Conservation (phyloP, 2,888 invertebrate genomes). For the Zaprionus bogoriensis region DNA sequence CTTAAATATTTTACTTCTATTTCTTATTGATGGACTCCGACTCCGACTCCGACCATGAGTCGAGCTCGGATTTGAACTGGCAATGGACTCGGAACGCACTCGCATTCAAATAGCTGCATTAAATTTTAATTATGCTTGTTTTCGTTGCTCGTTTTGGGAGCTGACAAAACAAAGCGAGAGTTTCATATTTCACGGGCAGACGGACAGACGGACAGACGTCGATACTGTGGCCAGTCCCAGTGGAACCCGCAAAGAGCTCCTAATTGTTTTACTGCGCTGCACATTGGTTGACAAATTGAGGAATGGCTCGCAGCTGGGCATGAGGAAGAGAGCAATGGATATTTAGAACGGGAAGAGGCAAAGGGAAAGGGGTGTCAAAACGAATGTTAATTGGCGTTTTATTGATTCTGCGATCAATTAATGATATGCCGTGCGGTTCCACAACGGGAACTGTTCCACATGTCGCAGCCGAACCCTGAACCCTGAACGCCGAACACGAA, state of each 20-base stretch:
- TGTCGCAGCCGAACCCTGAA: slow-evolving; percentile 8
- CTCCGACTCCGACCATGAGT: slow-evolving; percentile 2
- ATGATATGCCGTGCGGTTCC: too few species aligned
- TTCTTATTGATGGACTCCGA: slow-evolving; percentile 41
- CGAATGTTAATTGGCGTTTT: slow-evolving; percentile 67
- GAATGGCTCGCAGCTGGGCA: slow-evolving; percentile 18
- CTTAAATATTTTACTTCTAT: slow-evolving; percentile 49
- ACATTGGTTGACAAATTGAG: slow-evolving; percentile 68
- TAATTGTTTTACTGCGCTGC: slow-evolving; percentile 56
- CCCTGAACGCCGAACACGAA: slow-evolving; percentile 1
- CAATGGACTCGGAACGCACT: slow-evolving; percentile 16
- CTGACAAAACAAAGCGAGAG: slow-evolving; percentile 48
- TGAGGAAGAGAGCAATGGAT: neutral
- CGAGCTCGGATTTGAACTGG: neutral
- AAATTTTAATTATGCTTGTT: slow-evolving; percentile 51
- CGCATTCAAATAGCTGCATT: slow-evolving; percentile 55
- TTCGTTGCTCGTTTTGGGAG: slow-evolving; percentile 26
- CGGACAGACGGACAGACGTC: too few species aligned
- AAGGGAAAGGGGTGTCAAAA: slow-evolving; percentile 55
- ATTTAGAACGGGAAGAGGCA: neutral
- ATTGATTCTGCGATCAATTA: slow-evolving; percentile 59
- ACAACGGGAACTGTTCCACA: slow-evolving; percentile 30
- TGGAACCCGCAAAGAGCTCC: slow-evolving; percentile 28
- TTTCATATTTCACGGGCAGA: slow-evolving; percentile 52
- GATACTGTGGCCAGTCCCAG: neutral